phyloP scores from a whole-genome alignment of 1,140 invertebrate genomes.

The Drosophila guanche region DNA sequence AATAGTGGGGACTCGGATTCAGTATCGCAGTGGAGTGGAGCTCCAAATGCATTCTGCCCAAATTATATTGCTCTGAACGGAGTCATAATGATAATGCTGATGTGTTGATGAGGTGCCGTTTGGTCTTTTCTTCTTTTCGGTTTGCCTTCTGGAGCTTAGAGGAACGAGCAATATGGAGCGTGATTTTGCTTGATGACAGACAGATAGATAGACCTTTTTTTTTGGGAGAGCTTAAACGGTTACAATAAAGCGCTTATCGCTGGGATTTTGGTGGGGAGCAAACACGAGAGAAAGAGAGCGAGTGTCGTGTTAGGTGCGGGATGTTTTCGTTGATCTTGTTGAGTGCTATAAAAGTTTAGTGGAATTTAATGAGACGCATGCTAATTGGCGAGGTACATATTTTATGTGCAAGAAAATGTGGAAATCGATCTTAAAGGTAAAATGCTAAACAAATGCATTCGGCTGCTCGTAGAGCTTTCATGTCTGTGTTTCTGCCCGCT shows the following conservation, averaged over 20 bases:
- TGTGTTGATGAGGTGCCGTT: conserved; percentile 80
- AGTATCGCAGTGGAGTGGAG: no score
- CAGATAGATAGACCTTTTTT: background rate
- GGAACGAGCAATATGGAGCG: conserved; percentile 57
- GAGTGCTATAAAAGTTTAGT: no score
- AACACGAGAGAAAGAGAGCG: conserved; percentile 3
- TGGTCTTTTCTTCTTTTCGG: conserved; percentile 31
- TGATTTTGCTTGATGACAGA: conserved; percentile 34
- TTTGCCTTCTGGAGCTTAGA: background rate
- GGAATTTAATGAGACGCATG: no score
- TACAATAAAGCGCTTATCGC: conserved; percentile 33
- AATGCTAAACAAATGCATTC: no score
- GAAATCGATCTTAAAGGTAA: background rate
- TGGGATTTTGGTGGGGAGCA: conserved; percentile 12
- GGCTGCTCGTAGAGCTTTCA: no score
- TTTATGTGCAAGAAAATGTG: background rate
- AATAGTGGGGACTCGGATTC: background rate
- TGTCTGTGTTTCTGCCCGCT: no score
- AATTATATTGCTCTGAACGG: conserved; percentile 45
- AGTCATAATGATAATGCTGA: conserved; percentile 77
- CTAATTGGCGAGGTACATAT: background rate
- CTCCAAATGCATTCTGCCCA: conserved; percentile 21
- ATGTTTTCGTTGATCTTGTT: background rate
- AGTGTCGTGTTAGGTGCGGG: conserved; percentile 4
- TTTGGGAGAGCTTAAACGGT: conserved; percentile 17